These are phyloP conservation scores for Sinopyrophorus schimmeli DNA, from an alignment of 2,888 invertebrate genomes.

Conservation along the genomic window DNA sequence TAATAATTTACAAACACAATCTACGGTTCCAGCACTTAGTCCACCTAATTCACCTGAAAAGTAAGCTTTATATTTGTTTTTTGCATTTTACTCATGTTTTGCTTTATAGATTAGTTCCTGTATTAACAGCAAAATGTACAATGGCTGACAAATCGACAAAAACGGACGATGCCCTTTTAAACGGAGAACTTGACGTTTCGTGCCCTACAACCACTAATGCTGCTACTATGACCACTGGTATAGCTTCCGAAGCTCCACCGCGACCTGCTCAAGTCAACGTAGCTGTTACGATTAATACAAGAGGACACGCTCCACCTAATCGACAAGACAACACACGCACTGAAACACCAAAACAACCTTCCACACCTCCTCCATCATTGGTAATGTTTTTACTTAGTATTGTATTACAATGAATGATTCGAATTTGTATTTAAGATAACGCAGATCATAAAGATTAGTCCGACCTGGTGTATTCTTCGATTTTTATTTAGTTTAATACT, in stretches of 20 bases:
- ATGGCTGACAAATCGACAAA: constrained; percentile 73
- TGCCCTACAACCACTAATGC: constrained; percentile 58
- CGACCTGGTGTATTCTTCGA: too few relatives aligned
- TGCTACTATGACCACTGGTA: constrained; percentile 60
- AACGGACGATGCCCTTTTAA: constrained; percentile 60
- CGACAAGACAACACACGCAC: constrained; percentile 32
- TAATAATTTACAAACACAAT: constrained; percentile 35
- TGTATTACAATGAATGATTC: too few relatives aligned
- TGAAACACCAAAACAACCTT: constrained; percentile 36
- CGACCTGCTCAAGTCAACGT: constrained; percentile 40
- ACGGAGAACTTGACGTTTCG: constrained; percentile 46
- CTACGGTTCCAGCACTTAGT: constrained; percentile 58
- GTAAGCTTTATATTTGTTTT: constrained; percentile 51
- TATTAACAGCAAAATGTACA: constrained; percentile 53
- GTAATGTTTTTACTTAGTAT: constrained; percentile 37
- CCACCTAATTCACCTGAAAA: constrained; percentile 67
- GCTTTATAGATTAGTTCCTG: constrained; percentile 51
- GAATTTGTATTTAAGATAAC: too few relatives aligned
- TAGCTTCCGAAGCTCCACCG: constrained; percentile 47
- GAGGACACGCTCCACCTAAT: constrained; percentile 32
- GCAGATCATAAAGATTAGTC: too few relatives aligned
- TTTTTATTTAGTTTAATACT: too few relatives aligned
- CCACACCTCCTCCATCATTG: constrained; percentile 41
- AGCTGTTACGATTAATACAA: constrained; percentile 42
- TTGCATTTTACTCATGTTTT: constrained; percentile 10